These are phyloP conservation scores for Ciconia maguari DNA, from an alignment of 2,113 vertebrate species.

Conservation along the genomic window DNA sequence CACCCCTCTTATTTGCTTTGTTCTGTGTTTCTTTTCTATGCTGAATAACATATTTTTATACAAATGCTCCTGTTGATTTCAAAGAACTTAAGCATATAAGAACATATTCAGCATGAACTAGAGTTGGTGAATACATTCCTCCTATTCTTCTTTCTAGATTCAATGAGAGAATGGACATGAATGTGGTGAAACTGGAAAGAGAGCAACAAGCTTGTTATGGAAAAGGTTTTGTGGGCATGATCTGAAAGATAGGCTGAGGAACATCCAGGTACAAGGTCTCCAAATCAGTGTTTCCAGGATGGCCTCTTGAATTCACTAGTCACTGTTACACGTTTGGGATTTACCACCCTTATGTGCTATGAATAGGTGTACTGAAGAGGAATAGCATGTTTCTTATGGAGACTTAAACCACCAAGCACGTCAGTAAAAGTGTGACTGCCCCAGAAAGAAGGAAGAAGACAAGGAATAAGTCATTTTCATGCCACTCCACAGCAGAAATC, in stretches of 20 bases:
- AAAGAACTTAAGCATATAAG: not conserved
- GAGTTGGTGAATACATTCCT: not conserved
- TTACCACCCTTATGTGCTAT: not conserved
- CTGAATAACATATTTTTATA: not conserved
- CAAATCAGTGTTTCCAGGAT: not conserved
- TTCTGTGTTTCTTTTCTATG: not conserved
- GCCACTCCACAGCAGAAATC: not conserved
- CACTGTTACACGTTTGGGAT: not conserved
- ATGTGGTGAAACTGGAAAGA: constrained; percentile 40
- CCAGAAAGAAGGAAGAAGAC: not conserved
- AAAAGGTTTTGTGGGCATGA: not conserved
- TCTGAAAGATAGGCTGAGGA: not conserved
- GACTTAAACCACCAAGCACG: not conserved
- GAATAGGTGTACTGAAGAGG: not conserved
- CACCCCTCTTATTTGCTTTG: not conserved
- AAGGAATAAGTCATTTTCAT: not conserved
- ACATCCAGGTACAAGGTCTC: not conserved
- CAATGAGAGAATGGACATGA: not conserved
- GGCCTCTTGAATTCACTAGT: not conserved
- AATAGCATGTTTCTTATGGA: not conserved
- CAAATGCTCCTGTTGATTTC: not conserved
- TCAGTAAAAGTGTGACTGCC: not conserved
- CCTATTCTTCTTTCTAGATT: constrained; percentile 6
- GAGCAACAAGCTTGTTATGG: not conserved
- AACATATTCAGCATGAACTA: not conserved